Base-by-base conservation (phyloP, 2,797 vertebrate genomes). In the Danionella dracula region DNA sequence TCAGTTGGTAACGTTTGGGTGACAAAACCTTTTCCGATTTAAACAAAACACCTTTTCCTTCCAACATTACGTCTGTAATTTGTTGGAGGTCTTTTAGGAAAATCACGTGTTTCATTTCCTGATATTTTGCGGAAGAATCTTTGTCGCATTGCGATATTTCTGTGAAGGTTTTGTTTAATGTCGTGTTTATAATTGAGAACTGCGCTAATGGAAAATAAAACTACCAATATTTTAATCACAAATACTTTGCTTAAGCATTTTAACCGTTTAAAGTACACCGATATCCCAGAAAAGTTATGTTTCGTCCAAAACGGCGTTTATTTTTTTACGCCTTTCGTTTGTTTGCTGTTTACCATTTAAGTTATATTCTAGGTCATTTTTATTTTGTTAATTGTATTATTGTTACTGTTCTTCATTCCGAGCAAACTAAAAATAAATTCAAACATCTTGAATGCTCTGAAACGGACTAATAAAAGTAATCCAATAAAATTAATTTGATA, bases 71-170 rank as follows among this genome's bases (percentile, higher is more conserved):
- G n/a, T n/a, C n/a, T n/a, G n/a, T n/a, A n/a, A n/a, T n/a, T n/a
- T n/a, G n/a, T n/a, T n/a, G n/a, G n/a, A n/a, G n/a, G n/a, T n/a
- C n/a, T n/a, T n/a, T n/a, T n/a, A n/a, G n/a, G n/a, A n/a, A n/a
- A n/a, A n/a, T n/a, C n/a, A n/a, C n/a, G n/a, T n/a, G n/a, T n/a
- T n/a, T n/a, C n/a, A n/a, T n/a, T n/a, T n/a, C n/a, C n/a, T n/a
- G n/a, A n/a, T n/a, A n/a, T n/a, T n/a, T n/a, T n/a, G n/a, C n/a
- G n/a, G n/a, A n/a, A n/a, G n/a, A n/a, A 63, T 76, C 74, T 69
- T 63, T 86, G 81, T 81, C 84, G 85, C 85, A 88, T 49, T 86
- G 86, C 82, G 83, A 87, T 86, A 83, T 20, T 17, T 8, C 38
- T 7, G 15, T 9, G 11, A 4, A 58, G 17, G 4, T 19, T 8